These are phyloP conservation scores for Colostygia pectinataria DNA, from an alignment of 2,888 invertebrate genomes.

Conservation along the genomic window DNA sequence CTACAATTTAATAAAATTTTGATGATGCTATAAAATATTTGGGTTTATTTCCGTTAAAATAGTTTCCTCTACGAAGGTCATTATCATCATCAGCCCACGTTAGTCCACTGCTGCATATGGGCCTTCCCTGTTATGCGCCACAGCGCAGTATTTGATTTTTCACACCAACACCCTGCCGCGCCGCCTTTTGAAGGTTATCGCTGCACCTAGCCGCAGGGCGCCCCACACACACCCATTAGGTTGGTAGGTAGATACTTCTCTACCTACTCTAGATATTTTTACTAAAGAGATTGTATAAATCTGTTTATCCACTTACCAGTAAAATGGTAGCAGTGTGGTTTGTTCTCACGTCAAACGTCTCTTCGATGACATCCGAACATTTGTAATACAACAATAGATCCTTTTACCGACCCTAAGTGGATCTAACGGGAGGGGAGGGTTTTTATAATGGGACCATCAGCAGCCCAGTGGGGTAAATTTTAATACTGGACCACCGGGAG, in stretches of 20 bases:
- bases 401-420: conserved; percentile 56
- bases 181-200: too few relatives aligned
- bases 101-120: too few relatives aligned
- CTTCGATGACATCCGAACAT: conserved; percentile 72
- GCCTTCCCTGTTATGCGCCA: too few relatives aligned
- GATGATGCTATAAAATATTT: conserved; percentile 22
- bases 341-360: conserved; percentile 78
- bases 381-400: conserved; percentile 77
- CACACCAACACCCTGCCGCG: too few relatives aligned
- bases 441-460: conserved; percentile 36
- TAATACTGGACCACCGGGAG: conserved; percentile 30
- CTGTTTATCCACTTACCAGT: conserved; percentile 19
- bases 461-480: conserved; percentile 31
- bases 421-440: conserved; percentile 53
- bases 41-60: background rate
- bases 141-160: too few relatives aligned
- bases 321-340: conserved; percentile 56
- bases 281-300: too few relatives aligned
- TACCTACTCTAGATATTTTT: background rate
- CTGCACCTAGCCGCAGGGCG: too few relatives aligned
- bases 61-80: too few relatives aligned
- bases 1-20: conserved; percentile 38
- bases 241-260: background rate
- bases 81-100: too few relatives aligned
- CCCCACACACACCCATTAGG: too few relatives aligned